Evolutionary conservation across 2,797 vertebrate genomes (phyloP).

Genomic region (Taeniopygia guttata): DNA sequence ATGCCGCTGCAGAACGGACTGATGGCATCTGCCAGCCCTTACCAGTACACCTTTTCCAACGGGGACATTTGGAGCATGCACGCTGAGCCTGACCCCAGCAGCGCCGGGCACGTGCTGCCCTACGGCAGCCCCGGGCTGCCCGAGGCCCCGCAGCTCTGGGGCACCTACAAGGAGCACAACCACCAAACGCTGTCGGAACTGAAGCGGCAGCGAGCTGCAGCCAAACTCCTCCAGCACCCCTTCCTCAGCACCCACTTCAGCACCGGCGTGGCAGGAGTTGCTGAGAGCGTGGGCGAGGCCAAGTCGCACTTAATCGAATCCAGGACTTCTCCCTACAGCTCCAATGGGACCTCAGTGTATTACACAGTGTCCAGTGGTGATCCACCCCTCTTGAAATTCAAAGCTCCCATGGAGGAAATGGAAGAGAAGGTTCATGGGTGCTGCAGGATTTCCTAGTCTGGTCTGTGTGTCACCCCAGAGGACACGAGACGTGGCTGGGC

Average conservation of each 20-base stretch:
- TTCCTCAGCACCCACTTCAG: constrained; percentile 88
- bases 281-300: constrained; percentile 75
- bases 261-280: constrained; percentile 73
- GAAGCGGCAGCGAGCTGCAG: constrained; percentile 90
- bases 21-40: constrained; percentile 72
- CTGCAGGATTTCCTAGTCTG: constrained; percentile 90
- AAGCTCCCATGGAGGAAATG: constrained; percentile 92
- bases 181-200: constrained; percentile 92
- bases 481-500: not conserved
- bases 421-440: constrained; percentile 85
- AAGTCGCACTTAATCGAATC: constrained; percentile 82
- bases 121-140: constrained; percentile 58
- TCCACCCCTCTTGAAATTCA: constrained; percentile 91
- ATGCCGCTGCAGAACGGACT: constrained; percentile 76
- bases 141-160: constrained; percentile 72
- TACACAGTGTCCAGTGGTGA: constrained; percentile 94
- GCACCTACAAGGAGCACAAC: constrained; percentile 80
- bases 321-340: constrained; percentile 89
- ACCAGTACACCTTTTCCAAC: constrained; percentile 78
- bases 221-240: constrained; percentile 88
- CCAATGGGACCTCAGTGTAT: constrained; percentile 90
- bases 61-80: constrained; percentile 72
- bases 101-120: constrained; percentile 52
- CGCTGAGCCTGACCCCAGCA: constrained; percentile 48
- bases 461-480: not conserved